Conservation (phyloP, 2,113 vertebrate species). For the Oxyruncus cristatus region DNA sequence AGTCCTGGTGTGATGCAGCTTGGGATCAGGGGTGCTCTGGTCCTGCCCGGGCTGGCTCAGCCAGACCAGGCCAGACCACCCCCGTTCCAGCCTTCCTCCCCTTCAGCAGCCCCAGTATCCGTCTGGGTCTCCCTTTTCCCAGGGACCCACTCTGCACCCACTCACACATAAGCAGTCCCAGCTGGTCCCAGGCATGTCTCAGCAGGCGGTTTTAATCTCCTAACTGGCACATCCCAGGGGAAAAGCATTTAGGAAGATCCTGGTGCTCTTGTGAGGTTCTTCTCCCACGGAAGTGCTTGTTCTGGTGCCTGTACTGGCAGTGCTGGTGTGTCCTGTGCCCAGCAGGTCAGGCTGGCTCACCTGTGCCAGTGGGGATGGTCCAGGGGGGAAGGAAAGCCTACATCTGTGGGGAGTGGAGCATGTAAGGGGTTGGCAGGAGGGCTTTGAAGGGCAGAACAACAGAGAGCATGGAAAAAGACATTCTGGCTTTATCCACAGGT, state of each 20-base stretch:
- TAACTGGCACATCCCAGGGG: neutral
- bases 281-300: neutral
- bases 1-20: fast-evolving
- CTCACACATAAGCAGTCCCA: conserved; percentile 28
- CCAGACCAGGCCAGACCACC: neutral
- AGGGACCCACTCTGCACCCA: neutral
- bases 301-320: too few relatives aligned
- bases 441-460: neutral
- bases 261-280: neutral
- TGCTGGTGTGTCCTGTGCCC: too few relatives aligned
- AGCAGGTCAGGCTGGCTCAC: neutral
- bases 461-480: neutral
- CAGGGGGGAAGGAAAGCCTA: fast-evolving
- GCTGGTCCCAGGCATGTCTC: conserved; percentile 26
- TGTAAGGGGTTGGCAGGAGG: fast-evolving
- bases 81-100: neutral
- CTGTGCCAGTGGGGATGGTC: fast-evolving
- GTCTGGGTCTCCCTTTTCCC: neutral
- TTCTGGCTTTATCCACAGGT: neutral
- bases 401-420: fast-evolving
- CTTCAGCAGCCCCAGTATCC: neutral
- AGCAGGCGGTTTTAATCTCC: conserved; percentile 23
- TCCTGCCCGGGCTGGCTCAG: neutral
- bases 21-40: fast-evolving
- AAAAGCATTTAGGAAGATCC: neutral